Base-by-base conservation (phyloP, 2,888 invertebrate species). In the Stenolophus ochropezus region DNA sequence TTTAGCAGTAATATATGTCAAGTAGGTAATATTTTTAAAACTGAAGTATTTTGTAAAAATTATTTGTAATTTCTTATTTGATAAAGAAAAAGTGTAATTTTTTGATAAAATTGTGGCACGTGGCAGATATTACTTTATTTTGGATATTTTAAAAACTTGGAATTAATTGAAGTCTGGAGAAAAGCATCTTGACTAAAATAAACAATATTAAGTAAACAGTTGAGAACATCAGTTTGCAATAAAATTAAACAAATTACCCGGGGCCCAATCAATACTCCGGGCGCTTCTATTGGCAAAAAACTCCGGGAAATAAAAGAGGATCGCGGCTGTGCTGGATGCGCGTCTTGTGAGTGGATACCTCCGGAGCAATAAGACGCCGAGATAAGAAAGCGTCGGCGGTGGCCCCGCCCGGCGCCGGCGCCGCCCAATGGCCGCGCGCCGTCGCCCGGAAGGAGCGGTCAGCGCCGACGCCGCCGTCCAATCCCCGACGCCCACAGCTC, bases 371-470 rank as follows among this genome's bases (percentile, higher is more conserved):
- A 82, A 88, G 89, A 88, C 87, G 88, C 85, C 87, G 86, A 88
- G 86, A 87, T 88, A 89, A 88, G 88, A 88, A 88, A 88, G 85
- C 83, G 84, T 86, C 85, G 85, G 84, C 83, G 83, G 84, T 84
- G 85, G 83, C 87, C 87, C 85, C 87, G 87, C 87, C 83, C 85
- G 87, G 87, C 88, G 88, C 27, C 85, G 84, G 85, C 85, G 85
- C 82, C 86, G 85, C 84, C 88, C 89, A 89, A 89, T 89, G 86
- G 87, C 86, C 86, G 84, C 82, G 83, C 87, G 84, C 83, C 85
- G 83, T 83, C 82, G 83, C 80, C 83, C 83, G 85, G 87, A 87
- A 88, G 88, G 88, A 86, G 88, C 86, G 89, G 89, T 89, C 89
- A 89, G 80, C 71, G 18, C 23, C 23, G 56, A 4, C n/a, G 21